Percentiles rank a stretch among this genome's conserved stretches.
Conservation (phyloP, 2,113 vertebrate genomes). For the Oncorhynchus clarkii region DNA sequence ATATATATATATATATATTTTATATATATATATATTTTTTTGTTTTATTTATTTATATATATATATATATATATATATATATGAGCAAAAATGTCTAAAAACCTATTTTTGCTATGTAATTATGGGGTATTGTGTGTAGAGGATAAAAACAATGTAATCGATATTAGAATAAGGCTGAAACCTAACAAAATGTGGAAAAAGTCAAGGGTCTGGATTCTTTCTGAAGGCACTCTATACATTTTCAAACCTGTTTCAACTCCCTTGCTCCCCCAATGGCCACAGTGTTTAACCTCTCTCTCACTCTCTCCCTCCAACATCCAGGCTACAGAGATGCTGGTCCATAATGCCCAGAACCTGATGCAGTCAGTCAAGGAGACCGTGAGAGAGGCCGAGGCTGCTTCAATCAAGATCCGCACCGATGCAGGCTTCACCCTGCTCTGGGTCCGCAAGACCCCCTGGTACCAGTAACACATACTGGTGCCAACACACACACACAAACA, state of each 20-base stretch:
- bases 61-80: no score
- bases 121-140: no score
- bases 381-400: constrained; percentile 97
- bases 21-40: no score
- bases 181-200: no score
- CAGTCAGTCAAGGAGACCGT: constrained; percentile 99
- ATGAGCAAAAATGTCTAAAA: no score
- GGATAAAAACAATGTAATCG: no score
- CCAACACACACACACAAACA: constrained; percentile 30
- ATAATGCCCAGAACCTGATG: constrained; percentile 99
- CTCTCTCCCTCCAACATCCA: constrained; percentile 47
- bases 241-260: neutral
- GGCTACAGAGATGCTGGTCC: constrained; percentile 98
- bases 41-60: no score
- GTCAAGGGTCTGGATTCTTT: neutral
- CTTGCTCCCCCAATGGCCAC: neutral
- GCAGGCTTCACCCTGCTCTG: constrained; percentile 95
- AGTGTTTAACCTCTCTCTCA: neutral
- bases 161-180: no score
- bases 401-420: constrained; percentile 98
- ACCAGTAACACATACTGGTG: constrained; percentile 79
- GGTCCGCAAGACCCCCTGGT: constrained; percentile 99
- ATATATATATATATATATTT: no score
- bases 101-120: no score
- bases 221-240: no score